Evolutionary conservation across 2,113 vertebrate species (phyloP), one percentile per base, ranked within the genome.

Genomic region (Tragelaphus scriptus): DNA sequence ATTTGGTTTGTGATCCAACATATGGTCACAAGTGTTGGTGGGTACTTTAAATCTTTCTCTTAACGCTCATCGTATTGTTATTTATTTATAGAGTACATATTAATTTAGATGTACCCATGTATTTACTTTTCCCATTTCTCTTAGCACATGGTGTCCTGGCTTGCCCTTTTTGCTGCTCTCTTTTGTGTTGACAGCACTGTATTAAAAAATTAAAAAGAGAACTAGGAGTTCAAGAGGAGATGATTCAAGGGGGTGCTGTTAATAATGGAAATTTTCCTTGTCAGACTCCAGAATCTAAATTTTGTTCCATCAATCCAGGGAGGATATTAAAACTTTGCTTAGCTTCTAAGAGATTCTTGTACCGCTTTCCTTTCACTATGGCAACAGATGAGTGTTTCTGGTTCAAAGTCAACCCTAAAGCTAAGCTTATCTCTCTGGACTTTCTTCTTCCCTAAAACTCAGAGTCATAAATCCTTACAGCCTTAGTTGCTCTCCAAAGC

Each of bases 141-240:
- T 12, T 77, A 19, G 28, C 14, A 49, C 81, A 30, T 30, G 19
- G n/a, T 36, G 9, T 32, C 58, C 88, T 85, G 77, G 7, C 13
- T 53, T 80, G 58, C 11, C 58, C 44, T 44, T 68, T 11, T 68
- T 49, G 0, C 28, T 79, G 16, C 13, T 80, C 12, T 75, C 30
- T 55, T 90, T 81, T n/a, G 77, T 59, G 28, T 81, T 81, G 75
- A 30, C 10, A 68, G 25, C 19, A 44, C 28, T 25, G 0, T n/a
- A 75, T 32, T 19, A 77, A 55, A 81, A 96, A 93, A 94, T 82
- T 90, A 49, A 80, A 86, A 61, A 49, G 40, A 92, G n/a, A 96
- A 68, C 15, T 32, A 51, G 58, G 17, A 36, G 28, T 51, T 97
- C 25, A 26, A 59, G 28, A 61, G 28, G 4, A 82, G 85, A 61